Conservation (phyloP, 2,797 vertebrate species). For the Ara ararauna region DNA sequence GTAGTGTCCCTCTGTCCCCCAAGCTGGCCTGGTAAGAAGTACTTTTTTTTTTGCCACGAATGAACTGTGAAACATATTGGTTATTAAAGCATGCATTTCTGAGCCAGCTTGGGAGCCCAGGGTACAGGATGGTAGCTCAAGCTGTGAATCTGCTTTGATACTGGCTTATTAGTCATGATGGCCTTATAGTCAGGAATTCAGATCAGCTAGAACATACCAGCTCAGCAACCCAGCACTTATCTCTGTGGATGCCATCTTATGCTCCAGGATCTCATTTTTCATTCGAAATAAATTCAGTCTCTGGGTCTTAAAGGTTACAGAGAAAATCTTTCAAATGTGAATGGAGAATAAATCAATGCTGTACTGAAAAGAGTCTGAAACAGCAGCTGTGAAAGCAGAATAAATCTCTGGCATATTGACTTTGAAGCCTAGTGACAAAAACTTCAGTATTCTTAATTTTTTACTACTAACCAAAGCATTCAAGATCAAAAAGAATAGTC, state of each 20-base stretch:
- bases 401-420: not conserved
- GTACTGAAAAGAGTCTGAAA: constrained; percentile 39
- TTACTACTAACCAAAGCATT: constrained; percentile 1
- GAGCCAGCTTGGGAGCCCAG: constrained; percentile 59
- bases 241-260: constrained; percentile 60
- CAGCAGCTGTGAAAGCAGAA: constrained; percentile 43
- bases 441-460: constrained; percentile 22
- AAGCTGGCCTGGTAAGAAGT: constrained; percentile 57
- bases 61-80: constrained; percentile 65
- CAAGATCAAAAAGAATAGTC: not conserved
- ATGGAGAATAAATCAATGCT: constrained; percentile 53
- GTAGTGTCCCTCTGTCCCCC: constrained; percentile 60
- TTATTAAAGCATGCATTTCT: constrained; percentile 65
- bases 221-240: constrained; percentile 67
- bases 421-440: constrained; percentile 22
- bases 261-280: constrained; percentile 64
- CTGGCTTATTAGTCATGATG: constrained; percentile 60
- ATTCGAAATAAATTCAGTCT: constrained; percentile 67
- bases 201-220: constrained; percentile 49
- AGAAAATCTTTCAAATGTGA: constrained; percentile 57
- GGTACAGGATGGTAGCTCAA: constrained; percentile 61
- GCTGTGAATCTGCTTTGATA: constrained; percentile 61
- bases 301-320: constrained; percentile 56
- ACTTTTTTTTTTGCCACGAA: not conserved
- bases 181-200: constrained; percentile 63